Evolutionary conservation across 92 coral and sea anemone genomes (phyloP).

Genomic region (Paramuricea clavata): DNA sequence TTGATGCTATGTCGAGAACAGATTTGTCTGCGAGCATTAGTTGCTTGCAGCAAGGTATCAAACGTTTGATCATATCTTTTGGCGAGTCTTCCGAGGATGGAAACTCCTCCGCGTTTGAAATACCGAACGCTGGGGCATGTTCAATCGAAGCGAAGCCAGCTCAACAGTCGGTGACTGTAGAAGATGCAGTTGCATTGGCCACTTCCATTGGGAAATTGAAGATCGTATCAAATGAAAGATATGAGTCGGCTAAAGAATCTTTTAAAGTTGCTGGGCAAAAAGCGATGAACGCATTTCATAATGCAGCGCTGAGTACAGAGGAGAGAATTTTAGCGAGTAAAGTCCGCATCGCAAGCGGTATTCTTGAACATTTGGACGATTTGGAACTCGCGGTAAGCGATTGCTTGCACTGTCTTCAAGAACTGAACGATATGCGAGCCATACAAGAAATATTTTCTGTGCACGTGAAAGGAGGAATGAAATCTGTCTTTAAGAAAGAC

Average conservation of each 20-base stretch:
- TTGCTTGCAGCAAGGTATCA: not conserved
- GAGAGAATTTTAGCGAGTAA: constrained; percentile 19
- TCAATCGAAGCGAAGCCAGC: not conserved
- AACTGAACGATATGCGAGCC: not conserved
- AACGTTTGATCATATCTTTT: not conserved
- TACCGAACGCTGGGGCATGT: not conserved
- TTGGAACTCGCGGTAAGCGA: not conserved
- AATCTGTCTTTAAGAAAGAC: constrained; percentile 4
- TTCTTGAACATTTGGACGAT: constrained; percentile 3
- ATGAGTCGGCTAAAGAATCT: not conserved
- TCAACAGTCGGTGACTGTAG: not conserved
- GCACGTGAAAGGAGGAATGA: not conserved
- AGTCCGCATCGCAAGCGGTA: not conserved
- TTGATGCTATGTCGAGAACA: not conserved
- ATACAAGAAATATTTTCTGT: constrained; percentile 32
- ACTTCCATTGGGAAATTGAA: not conserved
- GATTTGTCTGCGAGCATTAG: not conserved
- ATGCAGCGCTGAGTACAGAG: not conserved
- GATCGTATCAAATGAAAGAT: not conserved
- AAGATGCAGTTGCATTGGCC: not conserved
- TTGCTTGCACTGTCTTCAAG: not conserved
- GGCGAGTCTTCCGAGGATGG: not conserved
- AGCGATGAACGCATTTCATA: not conserved
- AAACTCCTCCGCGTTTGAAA: not conserved
- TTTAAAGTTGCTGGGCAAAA: not conserved